Base-by-base conservation (phyloP, 2,888 invertebrate species). In the Megalurothrips usitatus region DNA sequence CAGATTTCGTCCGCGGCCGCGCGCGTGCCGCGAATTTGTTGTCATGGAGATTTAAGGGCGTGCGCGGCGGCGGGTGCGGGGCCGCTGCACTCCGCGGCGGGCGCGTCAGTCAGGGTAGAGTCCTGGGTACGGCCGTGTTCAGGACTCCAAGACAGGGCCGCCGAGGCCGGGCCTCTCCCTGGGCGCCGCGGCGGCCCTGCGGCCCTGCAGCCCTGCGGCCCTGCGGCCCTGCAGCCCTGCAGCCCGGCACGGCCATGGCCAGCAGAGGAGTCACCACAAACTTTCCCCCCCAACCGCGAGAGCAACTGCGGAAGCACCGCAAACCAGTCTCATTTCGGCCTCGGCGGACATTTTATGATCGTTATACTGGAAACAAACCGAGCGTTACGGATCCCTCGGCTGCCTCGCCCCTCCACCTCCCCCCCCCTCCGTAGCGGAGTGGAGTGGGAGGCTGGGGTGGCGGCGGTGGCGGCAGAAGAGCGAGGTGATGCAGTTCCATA, bases 321-420 rank as follows among this genome's bases (percentile, higher is more conserved):
- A 58, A 58, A 58, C 58, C 58, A 58, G 58, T 58, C 58, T 58
- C 58, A 58, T 58, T 58, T 58, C 58, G 17, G 58, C 58, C 17
- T n/a, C 58, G 58, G 58, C 58, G 19, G 58, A n/a, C 58, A 58
- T 58, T 58, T 58, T 58, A 58, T 58, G 58, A 58, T 58, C 58
- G 58, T 58, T 58, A 58, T 58, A 58, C 58, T 8, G 58, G 14
- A 58, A 58, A 58, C 58, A 58, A 58, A 58, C 58, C 58, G 58
- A 58, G 58, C 58, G 58, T 58, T 58, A 58, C 58, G 58, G 58
- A 58, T 58, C 58, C 58, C 19, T 19, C 19, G 58, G 58, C 58
- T 43, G 34, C 34, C 34, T 43, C 34, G 2, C 34, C 34, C 6
- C 34, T 43, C 34, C 34, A 2, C 34, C 34, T 6, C 34, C 34